Evolutionary conservation across 2,888 invertebrate genomes (phyloP), one percentile per base, ranked within the genome.

Genomic region (Hedya salicella): DNA sequence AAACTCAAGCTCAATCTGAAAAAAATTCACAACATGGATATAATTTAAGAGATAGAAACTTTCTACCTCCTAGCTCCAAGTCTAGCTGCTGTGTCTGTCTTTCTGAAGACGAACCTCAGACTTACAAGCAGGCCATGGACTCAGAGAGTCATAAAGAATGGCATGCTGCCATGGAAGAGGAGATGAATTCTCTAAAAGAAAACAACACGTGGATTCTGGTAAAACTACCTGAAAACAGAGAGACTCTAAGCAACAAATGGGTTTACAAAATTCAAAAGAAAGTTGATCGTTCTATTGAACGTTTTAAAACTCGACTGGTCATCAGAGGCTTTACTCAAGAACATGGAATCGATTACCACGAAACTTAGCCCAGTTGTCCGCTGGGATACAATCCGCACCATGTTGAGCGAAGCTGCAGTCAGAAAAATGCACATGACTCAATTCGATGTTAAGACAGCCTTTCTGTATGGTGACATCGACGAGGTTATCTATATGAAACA

Each of bases 91-190:
- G 44, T 11, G 16, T 17, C 14, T 40, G 40, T 40, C 40, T 40
- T 14, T 40, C 44, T 44, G 17, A 44, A 25, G 25, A 25, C 5
- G 46, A 48, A 48, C 46, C 46, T 48, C 46, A 48, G 21, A 48
- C 46, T 48, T 48, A 19, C 13, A 48, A 48, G 13, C 46, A 48
- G 21, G 46, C 21, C 4, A 48, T 48, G 13, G n/a, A 19, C 11
- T 48, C 46, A 13, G 13, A 48, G 13, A 48, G 13, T 19, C 19
- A 48, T 17, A 11, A 44, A 17, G 6, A 9, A 17, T 44, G 8
- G 44, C 6, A 17, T 44, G 16, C 17, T 44, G 44, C 44, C 11
- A 44, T 44, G 44, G 17, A 44, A 44, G 17, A 44, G 44, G 44
- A 44, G 40, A 14, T 40, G 40, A 40, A 14, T 40, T 40, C 40